phyloP scores from a whole-genome alignment of 2,113 vertebrate genomes.

The Meleagris gallopavo region DNA sequence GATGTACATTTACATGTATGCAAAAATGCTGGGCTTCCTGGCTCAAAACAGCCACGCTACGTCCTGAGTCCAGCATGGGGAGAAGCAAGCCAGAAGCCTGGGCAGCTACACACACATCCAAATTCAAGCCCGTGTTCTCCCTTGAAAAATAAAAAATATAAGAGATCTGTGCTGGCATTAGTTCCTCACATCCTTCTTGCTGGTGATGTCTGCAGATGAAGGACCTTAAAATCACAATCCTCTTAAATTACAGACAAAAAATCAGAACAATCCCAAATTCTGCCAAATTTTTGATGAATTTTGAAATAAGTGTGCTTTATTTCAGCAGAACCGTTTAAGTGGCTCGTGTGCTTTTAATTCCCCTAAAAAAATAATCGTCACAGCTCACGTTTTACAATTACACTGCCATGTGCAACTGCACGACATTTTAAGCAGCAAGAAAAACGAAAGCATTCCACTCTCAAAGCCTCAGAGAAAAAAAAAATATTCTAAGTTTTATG shows the following conservation, averaged over 20 bases:
- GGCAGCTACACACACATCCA: fast-evolving
- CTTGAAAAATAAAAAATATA: neutral
- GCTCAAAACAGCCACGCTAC: neutral
- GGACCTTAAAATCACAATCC: neutral
- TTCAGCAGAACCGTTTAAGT: neutral
- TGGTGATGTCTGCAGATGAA: neutral
- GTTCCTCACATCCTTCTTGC: neutral
- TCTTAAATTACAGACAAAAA: neutral
- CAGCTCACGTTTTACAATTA: neutral
- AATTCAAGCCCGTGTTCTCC: neutral
- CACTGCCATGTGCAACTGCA: neutral
- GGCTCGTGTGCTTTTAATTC: neutral
- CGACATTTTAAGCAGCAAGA: neutral
- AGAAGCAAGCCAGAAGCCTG: neutral
- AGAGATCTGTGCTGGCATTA: neutral
- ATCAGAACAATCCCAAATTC: neutral
- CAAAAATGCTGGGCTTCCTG: neutral
- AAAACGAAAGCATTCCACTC: neutral
- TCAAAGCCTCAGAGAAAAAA: neutral
- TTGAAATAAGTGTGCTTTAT: neutral
- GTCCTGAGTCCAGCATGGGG: no score
- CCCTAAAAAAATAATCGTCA: neutral
- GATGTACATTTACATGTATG: fast-evolving
- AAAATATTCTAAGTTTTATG: neutral
- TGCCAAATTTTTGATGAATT: neutral